Conservation (phyloP, 2,797 vertebrate genomes). For the Betta splendens region DNA sequence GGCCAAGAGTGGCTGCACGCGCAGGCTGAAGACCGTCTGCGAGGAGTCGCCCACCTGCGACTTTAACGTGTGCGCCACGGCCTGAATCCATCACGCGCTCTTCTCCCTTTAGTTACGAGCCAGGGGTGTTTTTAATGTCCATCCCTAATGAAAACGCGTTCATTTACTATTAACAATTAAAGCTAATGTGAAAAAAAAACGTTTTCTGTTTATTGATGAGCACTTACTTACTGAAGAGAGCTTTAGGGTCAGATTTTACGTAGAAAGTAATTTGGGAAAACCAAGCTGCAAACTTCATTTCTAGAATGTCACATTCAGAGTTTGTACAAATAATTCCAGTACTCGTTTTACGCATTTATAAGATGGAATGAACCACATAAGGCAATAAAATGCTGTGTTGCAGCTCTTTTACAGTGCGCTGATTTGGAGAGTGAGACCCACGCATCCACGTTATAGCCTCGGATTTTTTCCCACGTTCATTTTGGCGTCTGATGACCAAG, state of each 20-base stretch:
- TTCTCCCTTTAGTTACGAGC: slow-evolving; percentile 6
- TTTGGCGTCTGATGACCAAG: neutral
- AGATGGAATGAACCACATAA: neutral
- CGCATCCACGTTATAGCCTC: neutral
- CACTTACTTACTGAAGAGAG: no score
- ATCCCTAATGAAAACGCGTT: neutral
- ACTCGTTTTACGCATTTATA: neutral
- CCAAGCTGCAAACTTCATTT: neutral
- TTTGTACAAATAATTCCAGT: neutral
- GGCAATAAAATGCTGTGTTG: neutral
- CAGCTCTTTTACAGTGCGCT: neutral
- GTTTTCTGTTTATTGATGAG: no score
- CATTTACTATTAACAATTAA: no score
- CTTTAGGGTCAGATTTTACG: no score
- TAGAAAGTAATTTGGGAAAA: no score
- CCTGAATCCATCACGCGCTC: slow-evolving; percentile 8
- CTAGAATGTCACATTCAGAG: neutral
- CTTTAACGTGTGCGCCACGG: slow-evolving; percentile 44
- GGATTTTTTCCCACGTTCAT: neutral
- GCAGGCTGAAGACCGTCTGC: slow-evolving; percentile 10
- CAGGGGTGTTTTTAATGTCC: neutral
- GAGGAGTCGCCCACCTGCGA: slow-evolving; percentile 12
- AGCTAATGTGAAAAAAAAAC: no score
- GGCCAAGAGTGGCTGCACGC: slow-evolving; percentile 8
- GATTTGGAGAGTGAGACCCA: neutral